These are phyloP conservation scores for Romanomermis culicivorax DNA, from an alignment of 2,888 invertebrate species.

Conservation along the genomic window DNA sequence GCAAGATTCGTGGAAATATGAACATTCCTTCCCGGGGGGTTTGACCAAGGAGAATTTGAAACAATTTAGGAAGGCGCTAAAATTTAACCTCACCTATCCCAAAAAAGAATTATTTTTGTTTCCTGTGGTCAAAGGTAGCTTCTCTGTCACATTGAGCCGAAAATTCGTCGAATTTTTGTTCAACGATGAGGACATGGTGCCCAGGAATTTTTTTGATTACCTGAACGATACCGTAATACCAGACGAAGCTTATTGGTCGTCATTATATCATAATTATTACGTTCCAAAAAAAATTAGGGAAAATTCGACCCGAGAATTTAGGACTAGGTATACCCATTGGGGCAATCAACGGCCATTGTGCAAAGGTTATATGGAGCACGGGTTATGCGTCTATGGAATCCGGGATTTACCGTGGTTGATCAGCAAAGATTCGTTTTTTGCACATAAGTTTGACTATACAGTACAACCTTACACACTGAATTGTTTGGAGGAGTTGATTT, in stretches of 20 bases:
- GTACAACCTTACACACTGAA: slow-evolving; percentile 22
- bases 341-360: slow-evolving; percentile 13
- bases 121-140: slow-evolving; percentile 8
- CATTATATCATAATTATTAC: slow-evolving; percentile 6
- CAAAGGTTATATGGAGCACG: slow-evolving; percentile 21
- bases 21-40: background rate
- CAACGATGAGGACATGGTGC: background rate
- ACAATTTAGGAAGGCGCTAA: background rate
- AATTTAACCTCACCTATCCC: background rate
- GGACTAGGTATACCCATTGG: slow-evolving; percentile 12
- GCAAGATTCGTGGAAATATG: slow-evolving; percentile 6
- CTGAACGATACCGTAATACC: slow-evolving; percentile 8
- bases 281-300: background rate
- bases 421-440: slow-evolving; percentile 18
- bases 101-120: background rate
- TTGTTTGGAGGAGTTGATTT: slow-evolving; percentile 25
- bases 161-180: slow-evolving; percentile 9
- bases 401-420: slow-evolving; percentile 21
- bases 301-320: background rate
- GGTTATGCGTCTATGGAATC: slow-evolving; percentile 26
- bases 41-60: background rate
- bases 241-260: slow-evolving; percentile 11
- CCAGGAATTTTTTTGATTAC: slow-evolving; percentile 1
- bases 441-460: slow-evolving; percentile 25
- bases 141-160: slow-evolving; percentile 7